A percentile compares a stretch with the other conserved stretches of the same genome.
phyloP scores from a whole-genome alignment of 2,797 vertebrate genomes.

The Rhynchonycteris naso region DNA sequence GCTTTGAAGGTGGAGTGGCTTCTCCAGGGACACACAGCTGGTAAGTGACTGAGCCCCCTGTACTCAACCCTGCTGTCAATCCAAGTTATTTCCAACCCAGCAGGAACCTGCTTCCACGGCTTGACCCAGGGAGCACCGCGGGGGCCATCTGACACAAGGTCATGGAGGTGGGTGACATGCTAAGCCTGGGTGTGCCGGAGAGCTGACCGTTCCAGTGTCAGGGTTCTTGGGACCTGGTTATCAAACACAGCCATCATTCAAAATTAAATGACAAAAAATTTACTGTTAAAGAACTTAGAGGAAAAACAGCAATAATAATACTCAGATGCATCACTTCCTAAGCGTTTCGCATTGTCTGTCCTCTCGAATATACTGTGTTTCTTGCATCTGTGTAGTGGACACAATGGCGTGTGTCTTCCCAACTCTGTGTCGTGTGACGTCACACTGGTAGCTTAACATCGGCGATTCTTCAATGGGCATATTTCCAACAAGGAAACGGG shows the following conservation, averaged over 20 bases:
- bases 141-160: accelerated
- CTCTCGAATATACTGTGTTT: background rate
- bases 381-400: accelerated
- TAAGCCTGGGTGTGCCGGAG: background rate
- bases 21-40: background rate
- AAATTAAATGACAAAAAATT: background rate
- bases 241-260: background rate
- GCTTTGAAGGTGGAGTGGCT: accelerated
- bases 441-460: accelerated
- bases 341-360: background rate
- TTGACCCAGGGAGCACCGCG: background rate
- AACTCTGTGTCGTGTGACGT: accelerated
- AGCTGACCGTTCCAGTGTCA: background rate
- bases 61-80: background rate
- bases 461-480: background rate
- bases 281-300: background rate
- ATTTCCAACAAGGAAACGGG: background rate
- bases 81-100: background rate
- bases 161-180: too few relatives aligned
- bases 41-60: background rate
- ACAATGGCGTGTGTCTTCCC: background rate
- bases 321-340: background rate
- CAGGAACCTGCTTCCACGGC: accelerated
- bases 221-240: background rate
- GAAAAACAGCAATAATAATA: background rate